Conservation (phyloP, 2,113 vertebrate genomes). For the Barnardius zonarius region DNA sequence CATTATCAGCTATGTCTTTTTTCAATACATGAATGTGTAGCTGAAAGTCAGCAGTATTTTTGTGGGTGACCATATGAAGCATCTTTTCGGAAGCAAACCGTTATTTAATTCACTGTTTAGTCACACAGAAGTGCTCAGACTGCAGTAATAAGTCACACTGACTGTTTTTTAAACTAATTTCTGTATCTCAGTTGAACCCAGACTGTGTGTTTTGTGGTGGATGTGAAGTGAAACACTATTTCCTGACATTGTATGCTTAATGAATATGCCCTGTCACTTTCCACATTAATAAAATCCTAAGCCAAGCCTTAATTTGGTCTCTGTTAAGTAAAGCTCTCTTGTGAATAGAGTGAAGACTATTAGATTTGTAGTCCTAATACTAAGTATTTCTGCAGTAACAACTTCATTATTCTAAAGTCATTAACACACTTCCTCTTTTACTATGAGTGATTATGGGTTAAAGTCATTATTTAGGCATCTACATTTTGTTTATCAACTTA, state of each 20-base stretch:
- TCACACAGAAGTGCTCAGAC: not conserved
- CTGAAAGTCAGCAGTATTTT: not conserved
- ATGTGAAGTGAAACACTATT: not conserved
- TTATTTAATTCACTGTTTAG: not conserved
- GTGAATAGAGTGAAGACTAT: not conserved
- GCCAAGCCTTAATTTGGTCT: not conserved
- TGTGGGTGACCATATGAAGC: not conserved
- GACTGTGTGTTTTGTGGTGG: not conserved
- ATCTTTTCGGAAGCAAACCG: not conserved
- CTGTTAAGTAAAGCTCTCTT: conserved; percentile 7
- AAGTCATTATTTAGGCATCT: not conserved
- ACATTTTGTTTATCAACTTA: not conserved
- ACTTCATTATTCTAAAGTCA: conserved; percentile 21
- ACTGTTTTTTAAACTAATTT: not conserved
- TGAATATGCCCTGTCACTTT: not conserved
- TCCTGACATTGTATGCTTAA: not conserved
- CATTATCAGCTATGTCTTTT: not conserved
- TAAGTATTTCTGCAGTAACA: conserved; percentile 26
- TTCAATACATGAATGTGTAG: not conserved
- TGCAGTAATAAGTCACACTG: not conserved
- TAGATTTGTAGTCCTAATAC: not conserved
- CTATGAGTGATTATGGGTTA: not conserved
- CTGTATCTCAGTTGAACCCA: not conserved
- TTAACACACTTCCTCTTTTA: conserved; percentile 24
- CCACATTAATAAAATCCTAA: conserved; percentile 1